Percentiles rank a stretch among this genome's conserved stretches.
Evolutionary conservation across 2,113 vertebrate genomes (phyloP).

Genomic region (Empidonax alnorum): DNA sequence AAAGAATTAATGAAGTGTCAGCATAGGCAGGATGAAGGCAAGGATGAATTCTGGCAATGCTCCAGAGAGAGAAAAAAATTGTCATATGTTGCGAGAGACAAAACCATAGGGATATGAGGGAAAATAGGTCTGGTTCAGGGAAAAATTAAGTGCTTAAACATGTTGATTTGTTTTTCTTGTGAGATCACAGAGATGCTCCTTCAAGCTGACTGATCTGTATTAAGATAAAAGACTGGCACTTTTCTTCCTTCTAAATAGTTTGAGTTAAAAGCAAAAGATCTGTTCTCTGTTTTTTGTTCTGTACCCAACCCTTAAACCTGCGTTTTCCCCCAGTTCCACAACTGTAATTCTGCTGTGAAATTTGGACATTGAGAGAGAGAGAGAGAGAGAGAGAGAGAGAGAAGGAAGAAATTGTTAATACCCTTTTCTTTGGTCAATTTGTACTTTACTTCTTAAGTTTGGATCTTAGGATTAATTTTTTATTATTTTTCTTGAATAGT

Average conservation of each 20-base stretch:
- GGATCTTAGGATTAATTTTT: background rate
- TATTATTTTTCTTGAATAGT: background rate
- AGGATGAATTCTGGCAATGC: background rate
- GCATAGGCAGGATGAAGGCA: background rate
- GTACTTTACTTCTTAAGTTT: background rate
- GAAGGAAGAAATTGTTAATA: background rate
- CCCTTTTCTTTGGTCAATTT: background rate
- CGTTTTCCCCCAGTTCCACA: fast-evolving
- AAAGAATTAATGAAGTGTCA: background rate
- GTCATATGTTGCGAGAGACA: background rate
- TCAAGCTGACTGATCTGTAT: background rate
- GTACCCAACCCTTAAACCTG: background rate
- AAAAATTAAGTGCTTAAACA: background rate
- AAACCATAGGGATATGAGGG: background rate
- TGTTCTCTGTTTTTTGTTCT: background rate
- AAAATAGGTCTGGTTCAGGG: background rate
- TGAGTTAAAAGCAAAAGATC: background rate
- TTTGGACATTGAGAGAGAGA: background rate
- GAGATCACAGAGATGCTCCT: background rate
- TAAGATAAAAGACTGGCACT: background rate
- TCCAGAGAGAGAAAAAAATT: background rate
- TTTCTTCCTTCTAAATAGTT: background rate
- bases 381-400: background rate
- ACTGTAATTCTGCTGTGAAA: background rate
- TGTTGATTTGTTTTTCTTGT: background rate